Base-by-base conservation (phyloP, 2,888 invertebrate genomes). In the Chalcis sispes region DNA sequence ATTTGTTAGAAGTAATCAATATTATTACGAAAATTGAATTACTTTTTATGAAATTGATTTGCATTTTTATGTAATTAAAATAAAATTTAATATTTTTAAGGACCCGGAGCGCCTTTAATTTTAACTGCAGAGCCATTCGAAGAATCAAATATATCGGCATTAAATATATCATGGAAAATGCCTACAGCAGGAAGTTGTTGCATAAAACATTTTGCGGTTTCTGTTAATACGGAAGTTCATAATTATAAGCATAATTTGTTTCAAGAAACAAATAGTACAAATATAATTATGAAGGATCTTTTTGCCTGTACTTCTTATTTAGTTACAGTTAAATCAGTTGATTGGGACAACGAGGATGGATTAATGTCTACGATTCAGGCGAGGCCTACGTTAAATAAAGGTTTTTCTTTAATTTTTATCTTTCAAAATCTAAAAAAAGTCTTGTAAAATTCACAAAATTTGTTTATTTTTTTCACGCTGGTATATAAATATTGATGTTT, bases 221-320 rank as follows among this genome's bases (percentile, higher is more conserved):
- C 74, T 27, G 62, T 82, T 25, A 52, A 29, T 27, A 77, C 80
- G 2, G 15, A 77, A 62, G 32, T 36, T 54, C 72, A 67, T 7
- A 61, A 29, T 10, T 32, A 4, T 5, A 20, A 46, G 4, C 23
- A 15, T 1, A 20, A 5, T 10, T 5, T 15, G 0, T 59, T 64
- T 1, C 23, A 5, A 29, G 3, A 13, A 0, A 48, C 79, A 0
- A 52, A 3, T 18, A 50, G 71, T 3, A 83, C 80, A 3, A 72
- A 42, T 8, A 54, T 83, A 18, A 69, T 64, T 15, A 71, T 86
- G 46, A 15, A 10, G 13, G 7, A 73, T 46, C 77, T 86, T 48
- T n/a, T 75, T n/a, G 79, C 86, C 10, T 86, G 86, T 50, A 72
- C 74, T 2, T 42, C 58, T 36, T 85, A 86, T 42, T 46, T 42